Percentiles rank a stretch among this genome's conserved stretches.
Evolutionary conservation across 23 tunicate genomes (phyloP).

Genomic region (Phallusia fumigata): DNA sequence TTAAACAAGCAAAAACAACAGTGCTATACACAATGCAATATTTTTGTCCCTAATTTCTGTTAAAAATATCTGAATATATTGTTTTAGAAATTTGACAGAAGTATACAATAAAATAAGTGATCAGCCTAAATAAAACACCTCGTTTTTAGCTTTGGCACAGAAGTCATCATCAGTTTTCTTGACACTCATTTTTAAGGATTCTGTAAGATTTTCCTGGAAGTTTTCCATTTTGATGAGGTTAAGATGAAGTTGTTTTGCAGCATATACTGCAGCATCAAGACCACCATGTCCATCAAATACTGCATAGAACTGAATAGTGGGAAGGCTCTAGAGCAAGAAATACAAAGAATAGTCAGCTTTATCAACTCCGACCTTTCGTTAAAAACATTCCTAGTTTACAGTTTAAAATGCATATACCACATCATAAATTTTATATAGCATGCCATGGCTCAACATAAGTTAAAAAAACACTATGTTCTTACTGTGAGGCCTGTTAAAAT

Average conservation of each 20-base stretch:
- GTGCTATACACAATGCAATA: too few species aligned
- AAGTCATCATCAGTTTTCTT: constrained; percentile 61
- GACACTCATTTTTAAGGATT: constrained; percentile 48
- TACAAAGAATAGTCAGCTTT: too few species aligned
- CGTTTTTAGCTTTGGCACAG: constrained; percentile 68
- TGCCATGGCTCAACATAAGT: too few species aligned
- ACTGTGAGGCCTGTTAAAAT: constrained; percentile 40
- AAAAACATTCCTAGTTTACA: too few species aligned
- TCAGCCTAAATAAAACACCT: constrained; percentile 34
- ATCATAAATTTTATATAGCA: too few species aligned
- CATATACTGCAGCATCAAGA: constrained; percentile 65
- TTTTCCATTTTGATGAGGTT: constrained; percentile 47
- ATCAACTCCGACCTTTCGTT: too few species aligned
- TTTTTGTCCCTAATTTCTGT: too few species aligned
- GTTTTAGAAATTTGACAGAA: too few species aligned
- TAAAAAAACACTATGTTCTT: background rate
- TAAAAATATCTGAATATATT: too few species aligned
- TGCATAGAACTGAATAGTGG: constrained; percentile 75
- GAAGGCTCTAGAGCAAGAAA: constrained; percentile 13
- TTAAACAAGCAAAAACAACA: too few species aligned
- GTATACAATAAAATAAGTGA: too few species aligned
- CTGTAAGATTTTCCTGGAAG: constrained; percentile 38
- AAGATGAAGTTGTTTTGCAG: constrained; percentile 77
- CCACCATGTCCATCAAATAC: constrained; percentile 98
- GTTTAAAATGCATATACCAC: too few species aligned